Base-by-base conservation (phyloP, 2,797 vertebrate species). In the Choloepus didactylus region DNA sequence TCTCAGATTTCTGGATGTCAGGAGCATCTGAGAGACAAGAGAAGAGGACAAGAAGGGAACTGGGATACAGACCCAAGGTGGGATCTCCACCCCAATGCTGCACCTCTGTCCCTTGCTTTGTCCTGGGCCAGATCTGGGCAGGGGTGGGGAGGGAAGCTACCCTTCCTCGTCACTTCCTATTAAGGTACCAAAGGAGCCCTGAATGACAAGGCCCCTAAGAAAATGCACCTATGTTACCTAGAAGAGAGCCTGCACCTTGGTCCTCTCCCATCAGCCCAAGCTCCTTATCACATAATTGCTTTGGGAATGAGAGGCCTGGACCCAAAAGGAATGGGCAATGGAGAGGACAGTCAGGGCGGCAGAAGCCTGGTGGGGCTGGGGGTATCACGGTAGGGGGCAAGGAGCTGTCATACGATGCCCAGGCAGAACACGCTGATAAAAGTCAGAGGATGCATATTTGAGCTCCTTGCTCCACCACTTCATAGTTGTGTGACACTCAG, bases 1-100 rank as follows among this genome's bases (percentile, higher is more conserved):
- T 93, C 96, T 97, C 97, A 95, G 86, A 96, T 97, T 97, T 97
- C 97, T 91, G 46, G 80, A 96, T 82, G 66, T 94, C 92, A 67
- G 76, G 83, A 96, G 41, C 59, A 87, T 96, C 67, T 64, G 60
- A 97, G 19, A 87, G 80, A 64, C 73, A 83, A 41, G 56, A 62
- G 70, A 60, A 35, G 91, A 95, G 64, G 88, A 79, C 51, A 56
- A 81, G 31, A 75, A 76, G 31, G 31, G 35, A 0, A 5, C 31
- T 67, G 31, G 73, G 79, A 72, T 44, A 15, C 1, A 9, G 27
- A 44, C 15, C 5, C 84, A 77, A 92, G 76, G 92, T 93, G 31
- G 41, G 62, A 60, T 54, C 41, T 59, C 41, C 2, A 12, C 38
- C 29, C 41, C 27, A 41, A 3, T 1, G 0, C 27, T 41, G 44